These are phyloP conservation scores for Chrysina gloriosa DNA, from an alignment of 2,888 invertebrate species.

Conservation along the genomic window DNA sequence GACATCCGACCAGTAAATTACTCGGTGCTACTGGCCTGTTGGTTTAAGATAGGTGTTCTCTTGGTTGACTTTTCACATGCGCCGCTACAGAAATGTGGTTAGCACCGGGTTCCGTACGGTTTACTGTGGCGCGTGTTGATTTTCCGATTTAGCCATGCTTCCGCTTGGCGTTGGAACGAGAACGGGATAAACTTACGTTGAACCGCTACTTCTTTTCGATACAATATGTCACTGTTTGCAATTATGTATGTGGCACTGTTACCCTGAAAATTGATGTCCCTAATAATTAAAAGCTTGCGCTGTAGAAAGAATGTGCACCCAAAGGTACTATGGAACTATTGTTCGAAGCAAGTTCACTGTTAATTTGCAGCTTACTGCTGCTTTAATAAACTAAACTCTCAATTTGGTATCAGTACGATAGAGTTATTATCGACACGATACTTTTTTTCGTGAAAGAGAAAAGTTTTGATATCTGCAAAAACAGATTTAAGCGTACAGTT, in stretches of 20 bases:
- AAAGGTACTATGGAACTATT: not conserved
- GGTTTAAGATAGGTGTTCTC: slow-evolving; percentile 13
- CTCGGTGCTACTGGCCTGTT: slow-evolving; percentile 25
- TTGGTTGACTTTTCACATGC: slow-evolving; percentile 36
- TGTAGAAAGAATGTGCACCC: not conserved
- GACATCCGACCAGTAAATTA: slow-evolving; percentile 49
- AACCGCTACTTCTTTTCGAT: slow-evolving; percentile 21
- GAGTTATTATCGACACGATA: no score
- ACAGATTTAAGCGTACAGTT: no score
- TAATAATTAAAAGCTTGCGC: slow-evolving; percentile 16
- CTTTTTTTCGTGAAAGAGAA: no score
- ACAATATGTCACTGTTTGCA: slow-evolving; percentile 38
- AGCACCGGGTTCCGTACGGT: slow-evolving; percentile 37
- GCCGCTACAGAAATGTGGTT: slow-evolving; percentile 40
- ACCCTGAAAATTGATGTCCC: slow-evolving; percentile 21
- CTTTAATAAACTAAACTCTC: no score
- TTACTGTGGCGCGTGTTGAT: slow-evolving; percentile 28
- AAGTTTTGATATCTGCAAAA: no score
- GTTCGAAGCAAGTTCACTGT: no score
- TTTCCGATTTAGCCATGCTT: not conserved
- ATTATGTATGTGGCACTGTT: slow-evolving; percentile 35
- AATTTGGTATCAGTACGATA: no score
- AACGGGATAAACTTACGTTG: slow-evolving; percentile 25
- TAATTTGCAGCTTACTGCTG: no score
- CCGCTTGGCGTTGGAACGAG: not conserved